A percentile compares a stretch with the other conserved stretches of the same genome.
These are phyloP conservation scores for Bactericera cockerelli DNA, from an alignment of 1,140 invertebrate species.

Conservation along the genomic window DNA sequence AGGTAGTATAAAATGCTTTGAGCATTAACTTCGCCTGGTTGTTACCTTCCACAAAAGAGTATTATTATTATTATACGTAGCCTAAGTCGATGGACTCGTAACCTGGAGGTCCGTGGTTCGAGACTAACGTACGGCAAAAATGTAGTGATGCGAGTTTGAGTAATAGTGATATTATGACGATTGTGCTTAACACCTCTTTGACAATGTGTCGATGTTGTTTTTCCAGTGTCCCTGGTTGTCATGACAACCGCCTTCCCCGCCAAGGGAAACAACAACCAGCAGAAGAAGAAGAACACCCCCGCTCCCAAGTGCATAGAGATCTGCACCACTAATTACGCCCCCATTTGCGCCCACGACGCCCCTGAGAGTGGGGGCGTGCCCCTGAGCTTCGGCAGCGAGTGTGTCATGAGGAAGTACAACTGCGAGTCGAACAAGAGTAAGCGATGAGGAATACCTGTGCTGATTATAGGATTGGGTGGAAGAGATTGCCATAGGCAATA, in stretches of 20 bases:
- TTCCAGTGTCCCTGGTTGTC: neutral
- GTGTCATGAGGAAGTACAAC: slow-evolving; percentile 39
- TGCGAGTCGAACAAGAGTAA: slow-evolving; percentile 38
- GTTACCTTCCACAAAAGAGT: too few relatives aligned
- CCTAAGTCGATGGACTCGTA: too few relatives aligned
- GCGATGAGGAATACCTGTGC: slow-evolving; percentile 23
- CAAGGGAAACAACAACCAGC: neutral
- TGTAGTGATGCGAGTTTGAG: too few relatives aligned
- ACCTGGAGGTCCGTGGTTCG: too few relatives aligned
- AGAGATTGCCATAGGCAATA: too few relatives aligned
- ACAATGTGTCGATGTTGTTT: neutral
- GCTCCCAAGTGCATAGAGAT: slow-evolving; percentile 27
- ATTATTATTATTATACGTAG: too few relatives aligned
- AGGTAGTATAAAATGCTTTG: too few relatives aligned
- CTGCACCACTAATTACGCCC: slow-evolving; percentile 31
- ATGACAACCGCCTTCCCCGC: neutral
- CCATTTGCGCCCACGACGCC: slow-evolving; percentile 35
- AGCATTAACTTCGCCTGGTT: too few relatives aligned
- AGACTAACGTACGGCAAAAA: too few relatives aligned
- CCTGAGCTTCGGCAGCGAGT: slow-evolving; percentile 36
- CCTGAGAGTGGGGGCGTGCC: slow-evolving; percentile 29
- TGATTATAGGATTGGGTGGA: neutral
- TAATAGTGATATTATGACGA: too few relatives aligned
- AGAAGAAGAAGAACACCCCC: slow-evolving; percentile 29
- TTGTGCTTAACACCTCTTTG: too few relatives aligned